Base-by-base conservation (phyloP, 2,797 vertebrate genomes). In the Argyrosomus regius region DNA sequence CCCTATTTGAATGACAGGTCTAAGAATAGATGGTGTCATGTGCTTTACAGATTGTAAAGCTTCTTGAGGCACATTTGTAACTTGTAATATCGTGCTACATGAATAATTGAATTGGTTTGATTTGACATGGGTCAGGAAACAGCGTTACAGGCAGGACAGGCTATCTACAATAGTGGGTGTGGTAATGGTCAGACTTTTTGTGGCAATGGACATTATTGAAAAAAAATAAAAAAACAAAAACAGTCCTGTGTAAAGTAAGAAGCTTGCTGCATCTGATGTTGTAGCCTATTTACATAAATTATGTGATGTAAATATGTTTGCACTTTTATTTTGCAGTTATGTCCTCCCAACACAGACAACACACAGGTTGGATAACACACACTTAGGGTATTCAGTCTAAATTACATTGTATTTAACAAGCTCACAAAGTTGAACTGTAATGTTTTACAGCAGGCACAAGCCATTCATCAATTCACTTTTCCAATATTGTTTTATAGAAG, bases 381-480 rank as follows among this genome's bases (percentile, higher is more conserved):
- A 48, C 20, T 49, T 9, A 18, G 8, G 16, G 6, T 49, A 48
- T 58, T 57, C 31, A 61, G 14, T 64, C 16, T 16, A 3, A 0
- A 18, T 17, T 12, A 14, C 20, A 52, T 28, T 56, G 28, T 41
- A 11, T 48, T 60, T 74, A 5, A 28, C n/a, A 54, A 18, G 46
- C 46, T 69, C 26, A 22, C 35, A 59, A n/a, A 63, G 13, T 48
- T 77, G 9, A 14, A 62, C 41, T 31, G 43, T 3, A 20, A 12
- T 22, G 17, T 59, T 77, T 43, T 64, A 70, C 14, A 75, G 20
- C 52, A 74, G 12, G 26, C 48, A 26, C 3, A 45, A 54, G 7
- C 16, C 52, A 43, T 60, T 74, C 39, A 50, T 58, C 26, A 62
- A 43, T 70, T 10, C 7, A 24, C 16, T 53, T 31, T 46, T 16